Conservation (phyloP, 2,113 vertebrate genomes). For the Phalacrocorax carbo region DNA sequence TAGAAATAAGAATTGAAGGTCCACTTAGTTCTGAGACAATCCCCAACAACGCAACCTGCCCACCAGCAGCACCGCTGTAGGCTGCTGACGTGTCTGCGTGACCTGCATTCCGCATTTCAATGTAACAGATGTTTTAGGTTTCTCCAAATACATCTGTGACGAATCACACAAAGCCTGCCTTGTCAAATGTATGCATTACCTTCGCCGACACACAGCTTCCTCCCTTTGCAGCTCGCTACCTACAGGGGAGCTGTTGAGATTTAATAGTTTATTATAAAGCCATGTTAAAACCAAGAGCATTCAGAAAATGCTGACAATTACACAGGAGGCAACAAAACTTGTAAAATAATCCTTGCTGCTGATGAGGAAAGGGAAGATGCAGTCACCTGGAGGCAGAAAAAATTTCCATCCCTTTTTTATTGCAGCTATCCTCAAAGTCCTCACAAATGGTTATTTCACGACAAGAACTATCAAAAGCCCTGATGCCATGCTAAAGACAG, state of each 20-base stretch:
- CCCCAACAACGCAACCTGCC: neutral
- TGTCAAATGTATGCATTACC: constrained; percentile 45
- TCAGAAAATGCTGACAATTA: neutral
- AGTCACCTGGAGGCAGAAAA: neutral
- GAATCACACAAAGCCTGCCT: constrained; percentile 79
- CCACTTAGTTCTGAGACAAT: neutral
- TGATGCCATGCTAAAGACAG: neutral
- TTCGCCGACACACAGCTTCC: neutral
- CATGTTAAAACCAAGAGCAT: neutral
- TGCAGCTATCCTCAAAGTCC: neutral
- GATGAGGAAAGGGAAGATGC: neutral
- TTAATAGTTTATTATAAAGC: neutral
- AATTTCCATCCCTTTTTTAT: neutral
- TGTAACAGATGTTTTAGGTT: constrained; percentile 83
- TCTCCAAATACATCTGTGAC: constrained; percentile 83
- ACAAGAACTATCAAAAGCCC: neutral
- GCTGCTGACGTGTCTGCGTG: constrained; percentile 66
- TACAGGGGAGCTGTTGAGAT: neutral
- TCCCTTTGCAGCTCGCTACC: neutral
- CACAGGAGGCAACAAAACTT: neutral
- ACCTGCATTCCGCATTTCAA: constrained; percentile 57
- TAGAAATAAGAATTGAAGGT: fast-evolving
- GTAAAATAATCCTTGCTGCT: neutral
- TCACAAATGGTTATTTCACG: neutral
- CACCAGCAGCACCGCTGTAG: neutral